Evolutionary conservation across 2,888 invertebrate genomes (phyloP), one percentile per base, ranked within the genome.

Genomic region (Anarsia innoxiella): DNA sequence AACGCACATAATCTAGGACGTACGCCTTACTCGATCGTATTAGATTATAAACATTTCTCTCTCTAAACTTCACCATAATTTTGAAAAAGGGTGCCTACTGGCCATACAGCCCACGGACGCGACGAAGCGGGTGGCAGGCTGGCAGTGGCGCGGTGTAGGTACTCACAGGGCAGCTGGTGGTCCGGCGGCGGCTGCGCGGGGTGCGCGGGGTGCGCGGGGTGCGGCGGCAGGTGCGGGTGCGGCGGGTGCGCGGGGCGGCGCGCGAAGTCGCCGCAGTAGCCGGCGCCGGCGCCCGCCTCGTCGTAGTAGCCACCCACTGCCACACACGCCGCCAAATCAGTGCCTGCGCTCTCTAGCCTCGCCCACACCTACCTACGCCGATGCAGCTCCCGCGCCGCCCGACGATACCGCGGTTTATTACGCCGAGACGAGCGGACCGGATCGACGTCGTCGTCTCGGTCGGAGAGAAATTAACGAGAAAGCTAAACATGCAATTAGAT

Each of bases 301-400:
- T 77, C 80, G 78, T 82, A 86, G 80, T 80, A 84, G 56, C 78
- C 77, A 68, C 74, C 83, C 78, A 83, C 80, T 82, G 80, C 72
- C 78, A 79, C 76, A 79, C 76, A 76, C 73, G 74, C 72, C 71
- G 64, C 66, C 67, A 69, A 71, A 72, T 53, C 59, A 62, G 12
- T 23, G 33, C 8, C 23, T 32, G 10, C 19, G 9, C 19, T 14
- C 26, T 8, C 44, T 50, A 44, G 31, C 49, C 41, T 36, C 47
- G 44, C 44, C 50, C 40, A 28, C 56, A 72, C 78, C 80, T 76
- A 77, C 76, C 78, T 74, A 75, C 50, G 52, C 42, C 39, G 41
- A 36, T 39, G 41, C 41, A 29, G 35, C 29, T 35, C 28, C 37
- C 39, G 35, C 33, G 16, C 34, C 40, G 37, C 29, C 33, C 34